Base-by-base conservation (phyloP, 2,797 vertebrate species). In the Mionectes olivaceus region DNA sequence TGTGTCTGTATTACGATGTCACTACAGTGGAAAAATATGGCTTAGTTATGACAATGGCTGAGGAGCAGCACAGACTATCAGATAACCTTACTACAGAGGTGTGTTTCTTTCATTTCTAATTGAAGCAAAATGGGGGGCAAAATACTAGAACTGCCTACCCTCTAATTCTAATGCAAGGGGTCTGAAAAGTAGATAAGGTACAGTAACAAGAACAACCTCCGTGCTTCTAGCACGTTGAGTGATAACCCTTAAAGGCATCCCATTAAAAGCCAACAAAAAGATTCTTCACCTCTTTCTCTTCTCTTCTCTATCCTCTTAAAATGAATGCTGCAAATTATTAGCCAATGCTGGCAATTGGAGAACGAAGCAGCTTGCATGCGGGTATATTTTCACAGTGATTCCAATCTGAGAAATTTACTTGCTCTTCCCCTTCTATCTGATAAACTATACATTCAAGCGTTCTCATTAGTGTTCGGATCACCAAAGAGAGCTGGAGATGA, bases 381-480 rank as follows among this genome's bases (percentile, higher is more conserved):
- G 43, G 60, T 81, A 57, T 55, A 47, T 96, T 91, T 91, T 93
- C 69, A 89, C 86, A 49, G 88, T 4, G 83, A 95, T 94, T 87
- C 90, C 79, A 89, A 94, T 92, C 95, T 95, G 82, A 32, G 63
- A 96, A 96, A 95, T 94, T 84, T 63, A 55, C 93, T 75, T 60
- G 93, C 90, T 96, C 91, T 96, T 96, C 95, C 70, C 78, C 83
- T 69, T 67, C 96, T 86, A 82, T 95, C 96, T 95, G 96, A 97
- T 94, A 94, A 97, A 94, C 95, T 93, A 95, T 76, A 93, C 90
- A 90, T 77, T 84, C 93, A 68, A 86, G 95, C 83, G 10, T 90
- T 96, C 96, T 97, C 96, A 87, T 97, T 96, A 95, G 95, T 83
- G 94, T 87, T 85, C 81, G 14, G 87, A 92, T 96, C 96, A 96